Percentiles rank a stretch among this genome's conserved stretches.
These are phyloP conservation scores for Trissonchulus sp. DNA, from an alignment of 2,888 invertebrate genomes.

Conservation along the genomic window DNA sequence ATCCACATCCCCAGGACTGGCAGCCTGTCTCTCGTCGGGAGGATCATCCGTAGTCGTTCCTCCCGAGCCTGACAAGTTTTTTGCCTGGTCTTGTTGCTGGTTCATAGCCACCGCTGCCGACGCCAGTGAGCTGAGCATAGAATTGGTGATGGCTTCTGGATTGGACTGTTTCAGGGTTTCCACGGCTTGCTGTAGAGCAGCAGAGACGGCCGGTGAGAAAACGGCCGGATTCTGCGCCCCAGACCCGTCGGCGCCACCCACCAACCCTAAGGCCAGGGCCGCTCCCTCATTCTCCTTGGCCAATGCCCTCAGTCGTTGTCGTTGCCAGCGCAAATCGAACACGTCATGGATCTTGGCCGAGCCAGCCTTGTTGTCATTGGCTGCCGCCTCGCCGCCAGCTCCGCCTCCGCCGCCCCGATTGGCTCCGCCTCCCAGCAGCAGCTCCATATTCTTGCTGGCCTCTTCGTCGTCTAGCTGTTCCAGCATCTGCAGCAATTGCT, in stretches of 20 bases:
- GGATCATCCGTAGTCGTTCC: too few species aligned
- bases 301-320: not conserved
- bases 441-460: too few species aligned
- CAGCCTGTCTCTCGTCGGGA: too few species aligned
- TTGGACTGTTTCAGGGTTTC: not conserved
- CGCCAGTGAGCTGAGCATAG: not conserved
- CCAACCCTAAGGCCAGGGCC: not conserved
- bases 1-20: too few species aligned
- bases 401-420: not conserved
- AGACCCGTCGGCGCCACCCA: not conserved
- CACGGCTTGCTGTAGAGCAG: not conserved
- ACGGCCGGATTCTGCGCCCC: not conserved
- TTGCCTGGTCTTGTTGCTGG: not conserved
- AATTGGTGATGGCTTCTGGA: not conserved
- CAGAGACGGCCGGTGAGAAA: not conserved
- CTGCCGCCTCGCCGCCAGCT: not conserved
- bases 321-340: not conserved
- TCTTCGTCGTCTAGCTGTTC: constrained; percentile 43
- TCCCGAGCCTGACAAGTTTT: not conserved
- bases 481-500: constrained; percentile 47
- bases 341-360: not conserved
- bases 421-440: not conserved
- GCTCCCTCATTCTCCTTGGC: not conserved
- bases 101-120: not conserved
- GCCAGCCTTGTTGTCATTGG: not conserved